phyloP scores from a whole-genome alignment of 2,113 vertebrate genomes.

The Lagenorhynchus albirostris region DNA sequence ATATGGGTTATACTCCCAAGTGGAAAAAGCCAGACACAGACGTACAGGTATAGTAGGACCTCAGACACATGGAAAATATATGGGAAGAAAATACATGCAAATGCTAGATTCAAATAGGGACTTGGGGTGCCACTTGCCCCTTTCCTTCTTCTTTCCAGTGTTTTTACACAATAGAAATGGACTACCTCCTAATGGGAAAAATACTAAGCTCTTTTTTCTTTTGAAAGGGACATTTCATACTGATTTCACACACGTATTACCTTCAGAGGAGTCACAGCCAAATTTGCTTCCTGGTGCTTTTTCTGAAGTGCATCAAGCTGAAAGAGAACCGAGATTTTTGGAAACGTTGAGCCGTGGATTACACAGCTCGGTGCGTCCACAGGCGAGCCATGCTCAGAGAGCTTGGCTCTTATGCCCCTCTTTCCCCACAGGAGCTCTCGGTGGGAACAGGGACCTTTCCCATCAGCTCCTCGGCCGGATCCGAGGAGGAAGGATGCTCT shows the following conservation, averaged over 20 bases:
- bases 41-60: accelerated
- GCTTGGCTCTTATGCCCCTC: no score
- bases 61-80: accelerated
- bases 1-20: accelerated
- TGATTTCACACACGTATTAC: constrained; percentile 59
- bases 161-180: neutral
- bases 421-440: neutral
- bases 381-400: accelerated
- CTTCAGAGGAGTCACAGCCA: constrained; percentile 85
- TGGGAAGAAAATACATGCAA: accelerated
- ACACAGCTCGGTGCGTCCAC: accelerated
- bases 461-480: accelerated
- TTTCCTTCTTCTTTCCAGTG: neutral
- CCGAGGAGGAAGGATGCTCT: neutral
- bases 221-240: neutral
- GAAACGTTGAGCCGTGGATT: accelerated
- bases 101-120: accelerated
- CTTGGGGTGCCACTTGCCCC: neutral
- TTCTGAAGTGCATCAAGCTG: constrained; percentile 84
- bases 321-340: neutral
- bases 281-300: constrained; percentile 71
- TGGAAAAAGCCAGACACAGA: neutral
- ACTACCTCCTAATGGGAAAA: accelerated
- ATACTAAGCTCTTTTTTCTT: no score
- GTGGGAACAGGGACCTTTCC: no score